Evolutionary conservation across 2,888 invertebrate species (phyloP).

Genomic region (Gymnocheta viridis): DNA sequence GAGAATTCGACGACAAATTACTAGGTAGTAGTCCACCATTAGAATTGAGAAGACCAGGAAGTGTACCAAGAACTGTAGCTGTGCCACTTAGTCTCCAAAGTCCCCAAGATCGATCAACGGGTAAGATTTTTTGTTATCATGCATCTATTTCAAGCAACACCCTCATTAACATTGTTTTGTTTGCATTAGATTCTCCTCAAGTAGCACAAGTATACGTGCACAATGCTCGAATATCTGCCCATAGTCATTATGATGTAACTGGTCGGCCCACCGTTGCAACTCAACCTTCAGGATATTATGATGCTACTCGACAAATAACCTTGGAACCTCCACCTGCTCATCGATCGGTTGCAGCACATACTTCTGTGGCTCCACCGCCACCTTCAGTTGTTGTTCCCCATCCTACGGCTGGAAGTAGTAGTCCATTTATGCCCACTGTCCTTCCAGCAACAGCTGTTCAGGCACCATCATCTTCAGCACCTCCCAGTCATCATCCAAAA

Average conservation of each 20-base stretch:
- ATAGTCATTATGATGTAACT: slow-evolving; percentile 81
- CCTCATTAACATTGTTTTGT: not conserved
- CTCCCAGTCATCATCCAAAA: slow-evolving; percentile 77
- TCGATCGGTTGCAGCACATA: slow-evolving; percentile 80
- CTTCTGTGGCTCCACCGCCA: slow-evolving; percentile 79
- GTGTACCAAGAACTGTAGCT: slow-evolving; percentile 84
- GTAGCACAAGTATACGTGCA: slow-evolving; percentile 86
- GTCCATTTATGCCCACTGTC: slow-evolving; percentile 75
- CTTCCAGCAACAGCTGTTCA: slow-evolving; percentile 67
- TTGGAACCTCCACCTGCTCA: slow-evolving; percentile 85
- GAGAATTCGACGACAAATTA: slow-evolving; percentile 82
- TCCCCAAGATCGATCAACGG: slow-evolving; percentile 87
- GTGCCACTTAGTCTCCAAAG: slow-evolving; percentile 88
- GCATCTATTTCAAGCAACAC: not conserved
- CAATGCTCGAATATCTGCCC: slow-evolving; percentile 82
- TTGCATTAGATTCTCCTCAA: slow-evolving; percentile 85
- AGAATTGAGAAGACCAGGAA: slow-evolving; percentile 86
- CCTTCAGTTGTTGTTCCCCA: slow-evolving; percentile 71
- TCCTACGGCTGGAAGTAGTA: slow-evolving; percentile 67
- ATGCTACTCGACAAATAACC: slow-evolving; percentile 82
- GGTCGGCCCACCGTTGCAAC: slow-evolving; percentile 75
- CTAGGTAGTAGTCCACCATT: slow-evolving; percentile 88
- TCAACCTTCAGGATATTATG: slow-evolving; percentile 82
- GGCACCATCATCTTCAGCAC: slow-evolving; percentile 54
- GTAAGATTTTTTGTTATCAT: slow-evolving; percentile 77